Evolutionary conservation across 2,888 invertebrate genomes (phyloP), one percentile per base, ranked within the genome.

Genomic region (Lasius platythorax): DNA sequence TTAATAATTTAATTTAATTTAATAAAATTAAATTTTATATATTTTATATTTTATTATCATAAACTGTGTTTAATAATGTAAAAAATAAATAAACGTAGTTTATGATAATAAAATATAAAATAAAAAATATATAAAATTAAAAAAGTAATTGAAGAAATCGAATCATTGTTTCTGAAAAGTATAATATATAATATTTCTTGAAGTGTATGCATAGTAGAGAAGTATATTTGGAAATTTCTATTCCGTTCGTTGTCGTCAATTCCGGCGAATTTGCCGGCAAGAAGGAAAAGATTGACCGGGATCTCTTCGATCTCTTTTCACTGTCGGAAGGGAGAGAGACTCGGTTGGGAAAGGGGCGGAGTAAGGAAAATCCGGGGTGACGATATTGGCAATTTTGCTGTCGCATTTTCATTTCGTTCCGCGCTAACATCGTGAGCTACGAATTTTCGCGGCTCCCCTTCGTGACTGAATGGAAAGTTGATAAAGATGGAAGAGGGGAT

Each of bases 371-470:
- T 72, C 73, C 61, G 50, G 73, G 79, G 87, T 88, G 88, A 90
- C 91, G 93, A 93, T 93, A 93, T 93, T 93, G 93, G 92, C 93
- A 93, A 93, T 93, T 93, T 93, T 92, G 91, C 92, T 93, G 92
- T 93, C 92, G 89, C 92, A 88, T 91, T 91, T 91, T 93, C 93
- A 91, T 92, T 92, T 92, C 92, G 83, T 86, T 87, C 83, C 72
- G 72, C 83, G 84, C 83, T 88, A 88, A 88, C 89, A 75, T 85
- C 88, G 85, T 90, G 74, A 84, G 73, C 81, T 82, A 82, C 88
- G 88, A 88, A 87, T 89, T 90, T 89, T 89, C 89, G 73, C 79
- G 75, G 66, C 81, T 66, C 86, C 85, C 83, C 82, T 67, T 61
- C 46, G 73, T 61, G 79, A 46, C 73, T 50, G 46, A 61, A 50